These are phyloP conservation scores for Manis pentadactyla DNA, from an alignment of 2,797 vertebrate species.

Conservation along the genomic window DNA sequence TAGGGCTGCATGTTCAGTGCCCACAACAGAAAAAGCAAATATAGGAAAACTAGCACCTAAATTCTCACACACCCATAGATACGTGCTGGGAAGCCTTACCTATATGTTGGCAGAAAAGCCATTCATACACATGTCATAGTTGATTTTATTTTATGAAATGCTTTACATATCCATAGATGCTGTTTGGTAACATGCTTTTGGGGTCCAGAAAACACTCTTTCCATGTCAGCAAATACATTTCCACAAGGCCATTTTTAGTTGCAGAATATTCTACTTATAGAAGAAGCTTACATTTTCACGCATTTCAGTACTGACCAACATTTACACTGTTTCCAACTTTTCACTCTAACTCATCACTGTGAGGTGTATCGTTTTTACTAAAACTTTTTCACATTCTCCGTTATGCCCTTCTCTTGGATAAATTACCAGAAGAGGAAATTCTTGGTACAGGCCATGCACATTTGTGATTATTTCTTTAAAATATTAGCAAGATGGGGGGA, in stretches of 20 bases:
- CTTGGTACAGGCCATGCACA: not conserved
- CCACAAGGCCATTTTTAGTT: not conserved
- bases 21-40: slow-evolving; percentile 34
- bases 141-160: slow-evolving; percentile 15
- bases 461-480: slow-evolving; percentile 21
- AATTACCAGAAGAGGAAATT: slow-evolving; percentile 44
- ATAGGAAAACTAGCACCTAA: slow-evolving; percentile 15
- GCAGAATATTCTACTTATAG: slow-evolving; percentile 2
- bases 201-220: slow-evolving; percentile 3
- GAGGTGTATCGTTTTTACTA: not conserved
- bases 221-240: not conserved
- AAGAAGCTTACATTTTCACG: slow-evolving; percentile 45
- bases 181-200: not conserved
- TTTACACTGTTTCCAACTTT: slow-evolving; percentile 22
- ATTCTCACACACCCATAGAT: not conserved
- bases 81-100: not conserved
- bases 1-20: not conserved
- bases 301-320: not conserved
- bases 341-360: not conserved
- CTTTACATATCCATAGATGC: not conserved
- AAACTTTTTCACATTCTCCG: slow-evolving; percentile 37
- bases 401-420: not conserved
- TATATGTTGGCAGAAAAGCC: not conserved
- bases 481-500: not conserved
- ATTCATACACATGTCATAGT: not conserved